Percentiles rank a stretch among this genome's conserved stretches.
phyloP scores from a whole-genome alignment of 2,797 vertebrate genomes.

The Sebastes wilsoni region DNA sequence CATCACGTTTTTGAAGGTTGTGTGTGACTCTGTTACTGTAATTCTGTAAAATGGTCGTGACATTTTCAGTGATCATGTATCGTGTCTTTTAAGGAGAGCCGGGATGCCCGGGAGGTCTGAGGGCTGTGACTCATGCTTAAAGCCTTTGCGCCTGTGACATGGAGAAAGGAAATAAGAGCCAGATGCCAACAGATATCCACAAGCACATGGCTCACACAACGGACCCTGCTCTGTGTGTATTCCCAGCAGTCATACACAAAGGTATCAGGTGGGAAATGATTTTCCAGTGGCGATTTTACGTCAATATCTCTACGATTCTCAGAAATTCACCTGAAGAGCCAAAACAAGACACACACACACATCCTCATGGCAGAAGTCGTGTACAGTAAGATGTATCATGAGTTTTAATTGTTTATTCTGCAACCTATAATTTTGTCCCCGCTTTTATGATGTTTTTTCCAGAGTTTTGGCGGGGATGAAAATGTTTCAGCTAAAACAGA shows the following conservation, averaged over 20 bases:
- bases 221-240: conserved; percentile 26
- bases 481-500: conserved; percentile 50
- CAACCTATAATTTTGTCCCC: conserved; percentile 44
- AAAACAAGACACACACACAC: conserved; percentile 12
- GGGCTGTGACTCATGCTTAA: conserved; percentile 82
- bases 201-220: conserved; percentile 77
- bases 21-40: conserved; percentile 20
- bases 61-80: conserved; percentile 61
- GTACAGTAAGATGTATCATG: neutral
- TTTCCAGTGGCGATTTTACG: conserved; percentile 51
- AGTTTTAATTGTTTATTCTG: conserved; percentile 51
- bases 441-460: conserved; percentile 28
- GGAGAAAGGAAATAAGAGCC: conserved; percentile 84
- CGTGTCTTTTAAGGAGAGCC: conserved; percentile 66
- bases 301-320: conserved; percentile 23
- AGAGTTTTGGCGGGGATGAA: conserved; percentile 32
- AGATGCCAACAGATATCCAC: conserved; percentile 84
- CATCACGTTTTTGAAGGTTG: neutral
- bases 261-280: conserved; percentile 66
- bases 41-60: conserved; percentile 52
- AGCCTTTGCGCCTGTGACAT: conserved; percentile 77
- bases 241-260: conserved; percentile 41
- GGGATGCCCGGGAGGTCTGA: conserved; percentile 75
- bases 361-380: neutral
- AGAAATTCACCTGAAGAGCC: conserved; percentile 19